Conservation (phyloP, 2,113 vertebrate genomes). For the Australoheros scitulus region DNA sequence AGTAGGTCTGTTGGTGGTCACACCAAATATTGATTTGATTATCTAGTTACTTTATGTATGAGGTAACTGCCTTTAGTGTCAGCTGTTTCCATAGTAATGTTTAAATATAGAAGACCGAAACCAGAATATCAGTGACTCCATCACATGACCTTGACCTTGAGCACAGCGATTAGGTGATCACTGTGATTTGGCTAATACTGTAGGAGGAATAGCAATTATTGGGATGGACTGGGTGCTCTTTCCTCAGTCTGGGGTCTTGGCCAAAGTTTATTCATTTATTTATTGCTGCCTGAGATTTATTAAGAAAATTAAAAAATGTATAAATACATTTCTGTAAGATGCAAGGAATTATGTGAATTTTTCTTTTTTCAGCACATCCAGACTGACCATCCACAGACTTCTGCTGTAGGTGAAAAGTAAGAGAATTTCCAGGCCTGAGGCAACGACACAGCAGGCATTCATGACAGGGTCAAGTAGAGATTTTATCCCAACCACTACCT, state of each 20-base stretch:
- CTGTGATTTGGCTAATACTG: background rate
- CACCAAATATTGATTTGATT: too few species aligned
- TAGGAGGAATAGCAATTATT: rapidly evolving
- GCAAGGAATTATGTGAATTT: background rate
- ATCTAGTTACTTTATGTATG: too few species aligned
- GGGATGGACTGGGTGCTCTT: background rate
- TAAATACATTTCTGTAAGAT: background rate
- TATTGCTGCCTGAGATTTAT: background rate
- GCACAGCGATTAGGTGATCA: too few species aligned
- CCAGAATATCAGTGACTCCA: background rate
- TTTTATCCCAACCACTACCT: background rate
- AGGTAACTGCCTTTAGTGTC: background rate
- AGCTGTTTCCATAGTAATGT: background rate
- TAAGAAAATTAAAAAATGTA: background rate
- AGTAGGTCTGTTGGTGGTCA: too few species aligned
- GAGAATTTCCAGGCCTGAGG: background rate
- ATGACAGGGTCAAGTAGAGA: background rate
- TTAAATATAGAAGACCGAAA: background rate
- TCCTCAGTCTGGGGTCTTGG: background rate
- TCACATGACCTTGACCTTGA: background rate
- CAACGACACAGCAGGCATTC: background rate
- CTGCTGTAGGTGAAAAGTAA: too few species aligned
- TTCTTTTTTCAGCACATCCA: background rate
- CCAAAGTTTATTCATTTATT: background rate
- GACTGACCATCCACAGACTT: background rate